Percentiles rank a stretch among this genome's conserved stretches.
Evolutionary conservation across 2,113 vertebrate genomes (phyloP).

Genomic region (Serilophus lunatus): DNA sequence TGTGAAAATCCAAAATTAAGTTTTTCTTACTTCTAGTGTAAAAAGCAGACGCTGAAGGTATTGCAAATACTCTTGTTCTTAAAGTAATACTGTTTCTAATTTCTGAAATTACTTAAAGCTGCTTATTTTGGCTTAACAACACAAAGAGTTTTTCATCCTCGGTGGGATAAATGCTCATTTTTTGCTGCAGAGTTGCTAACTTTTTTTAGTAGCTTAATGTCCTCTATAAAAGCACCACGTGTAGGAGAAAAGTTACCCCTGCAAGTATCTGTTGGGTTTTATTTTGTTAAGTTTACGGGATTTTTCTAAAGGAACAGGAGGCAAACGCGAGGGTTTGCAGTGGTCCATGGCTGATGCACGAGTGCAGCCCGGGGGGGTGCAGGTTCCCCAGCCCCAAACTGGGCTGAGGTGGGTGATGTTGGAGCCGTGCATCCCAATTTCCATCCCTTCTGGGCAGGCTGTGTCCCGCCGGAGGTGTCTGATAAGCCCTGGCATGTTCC

Average conservation of each 20-base stretch:
- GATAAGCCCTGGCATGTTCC: background rate
- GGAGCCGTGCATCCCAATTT: background rate
- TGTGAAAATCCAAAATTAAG: background rate
- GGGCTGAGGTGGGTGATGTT: rapidly evolving
- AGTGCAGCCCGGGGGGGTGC: rapidly evolving
- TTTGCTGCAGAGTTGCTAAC: background rate
- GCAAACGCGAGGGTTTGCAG: rapidly evolving
- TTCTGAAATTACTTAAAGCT: background rate
- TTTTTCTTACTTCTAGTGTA: background rate
- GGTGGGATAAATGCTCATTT: background rate
- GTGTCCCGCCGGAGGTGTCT: background rate
- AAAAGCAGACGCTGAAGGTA: background rate
- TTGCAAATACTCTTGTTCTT: background rate
- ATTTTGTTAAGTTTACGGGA: too few species aligned
- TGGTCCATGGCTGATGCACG: rapidly evolving
- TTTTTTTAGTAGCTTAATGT: background rate
- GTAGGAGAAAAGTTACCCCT: background rate
- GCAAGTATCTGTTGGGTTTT: background rate
- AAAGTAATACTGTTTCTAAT: background rate
- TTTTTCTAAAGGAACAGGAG: background rate
- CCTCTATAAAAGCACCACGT: background rate
- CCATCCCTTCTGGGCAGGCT: background rate
- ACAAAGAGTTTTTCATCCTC: background rate
- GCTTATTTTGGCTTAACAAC: background rate
- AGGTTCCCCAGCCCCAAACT: rapidly evolving